Conservation (phyloP, 2,888 invertebrate species). For the Linnaemya tessellans region DNA sequence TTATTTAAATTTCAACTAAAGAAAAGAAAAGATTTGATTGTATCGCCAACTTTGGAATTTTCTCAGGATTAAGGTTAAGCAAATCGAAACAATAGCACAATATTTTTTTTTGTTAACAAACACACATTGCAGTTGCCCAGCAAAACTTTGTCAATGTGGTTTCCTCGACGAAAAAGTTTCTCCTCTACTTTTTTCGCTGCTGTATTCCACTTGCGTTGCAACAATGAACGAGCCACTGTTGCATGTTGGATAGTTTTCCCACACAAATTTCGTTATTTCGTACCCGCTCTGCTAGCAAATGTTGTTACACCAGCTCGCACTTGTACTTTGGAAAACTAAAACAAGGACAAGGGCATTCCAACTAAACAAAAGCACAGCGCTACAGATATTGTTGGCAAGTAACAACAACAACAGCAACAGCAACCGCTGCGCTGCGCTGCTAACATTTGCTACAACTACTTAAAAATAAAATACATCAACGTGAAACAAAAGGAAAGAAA, state of each 20-base stretch:
- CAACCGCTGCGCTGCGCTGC: background rate
- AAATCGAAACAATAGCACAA: background rate
- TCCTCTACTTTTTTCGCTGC: constrained; percentile 28
- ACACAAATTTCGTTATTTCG: constrained; percentile 26
- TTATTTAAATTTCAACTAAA: background rate
- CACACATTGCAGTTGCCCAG: constrained; percentile 38
- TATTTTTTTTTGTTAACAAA: constrained; percentile 5
- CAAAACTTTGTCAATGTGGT: constrained; percentile 62
- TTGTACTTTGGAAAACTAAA: constrained; percentile 70
- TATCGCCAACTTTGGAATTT: too few species aligned
- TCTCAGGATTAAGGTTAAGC: background rate
- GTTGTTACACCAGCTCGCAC: constrained; percentile 65
- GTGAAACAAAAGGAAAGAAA: constrained; percentile 59
- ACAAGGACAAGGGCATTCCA: constrained; percentile 72
- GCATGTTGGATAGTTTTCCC: constrained; percentile 49
- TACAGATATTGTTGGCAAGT: constrained; percentile 4
- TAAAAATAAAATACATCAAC: constrained; percentile 27
- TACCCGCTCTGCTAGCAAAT: constrained; percentile 52
- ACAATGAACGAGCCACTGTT: constrained; percentile 56
- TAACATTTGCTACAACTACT: constrained; percentile 2
- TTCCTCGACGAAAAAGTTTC: constrained; percentile 64
- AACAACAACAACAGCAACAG: constrained; percentile 22
- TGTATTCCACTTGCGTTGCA: constrained; percentile 23
- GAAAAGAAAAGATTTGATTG: background rate
- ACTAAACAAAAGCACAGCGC: constrained; percentile 58